Conservation (phyloP, 2,888 invertebrate species). For the Tenthredo notha region DNA sequence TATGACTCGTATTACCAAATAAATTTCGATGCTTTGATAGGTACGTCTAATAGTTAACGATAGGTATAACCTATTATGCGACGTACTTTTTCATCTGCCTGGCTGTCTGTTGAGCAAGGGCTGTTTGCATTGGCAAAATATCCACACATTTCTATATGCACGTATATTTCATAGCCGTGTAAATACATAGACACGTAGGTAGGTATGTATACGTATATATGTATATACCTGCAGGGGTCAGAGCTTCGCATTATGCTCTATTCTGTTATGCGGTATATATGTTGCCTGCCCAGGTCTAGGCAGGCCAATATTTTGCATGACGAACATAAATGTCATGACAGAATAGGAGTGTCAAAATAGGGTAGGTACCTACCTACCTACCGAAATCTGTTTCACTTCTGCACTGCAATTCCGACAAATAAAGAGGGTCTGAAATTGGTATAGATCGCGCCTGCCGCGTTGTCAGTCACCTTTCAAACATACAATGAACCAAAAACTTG, state of each 20-base stretch:
- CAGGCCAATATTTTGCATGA: constrained; percentile 11
- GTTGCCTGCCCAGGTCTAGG: not conserved
- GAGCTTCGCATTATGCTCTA: not conserved
- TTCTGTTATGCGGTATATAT: constrained; percentile 2
- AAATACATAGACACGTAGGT: not conserved
- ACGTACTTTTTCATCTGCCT: not conserved
- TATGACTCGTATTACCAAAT: not conserved
- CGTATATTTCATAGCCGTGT: not conserved
- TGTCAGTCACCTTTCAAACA: not conserved
- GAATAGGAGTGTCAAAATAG: constrained; percentile 27
- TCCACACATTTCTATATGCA: not conserved
- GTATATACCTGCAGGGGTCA: constrained; percentile 17
- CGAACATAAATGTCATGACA: constrained; percentile 20
- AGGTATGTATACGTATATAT: not conserved
- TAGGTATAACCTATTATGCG: not conserved
- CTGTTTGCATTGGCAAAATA: not conserved
- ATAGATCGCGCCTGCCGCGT: not conserved
- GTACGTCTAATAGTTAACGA: no score
- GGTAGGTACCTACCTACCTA: not conserved
- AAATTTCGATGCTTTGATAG: no score
- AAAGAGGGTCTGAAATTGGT: constrained; percentile 2
- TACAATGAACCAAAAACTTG: not conserved
- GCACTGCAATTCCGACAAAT: not conserved
- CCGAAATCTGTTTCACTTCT: constrained; percentile 10
- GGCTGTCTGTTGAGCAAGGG: not conserved